Conservation (phyloP, 2,888 invertebrate species). For the Dolichomitus sp. region DNA sequence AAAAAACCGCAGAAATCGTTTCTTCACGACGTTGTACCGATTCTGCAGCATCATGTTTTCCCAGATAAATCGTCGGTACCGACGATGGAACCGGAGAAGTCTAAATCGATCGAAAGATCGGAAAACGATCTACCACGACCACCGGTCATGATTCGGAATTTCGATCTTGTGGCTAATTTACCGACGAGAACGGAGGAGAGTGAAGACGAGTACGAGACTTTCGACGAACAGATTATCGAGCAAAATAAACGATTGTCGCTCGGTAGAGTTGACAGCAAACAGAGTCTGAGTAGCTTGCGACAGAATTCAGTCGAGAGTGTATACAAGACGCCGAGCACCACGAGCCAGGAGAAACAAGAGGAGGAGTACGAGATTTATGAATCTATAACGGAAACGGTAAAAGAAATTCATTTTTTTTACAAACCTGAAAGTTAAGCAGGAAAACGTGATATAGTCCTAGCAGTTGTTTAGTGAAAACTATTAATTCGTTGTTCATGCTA, state of each 20-base stretch:
- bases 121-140: conserved; percentile 73
- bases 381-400: conserved; percentile 81
- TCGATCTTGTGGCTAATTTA: conserved; percentile 82
- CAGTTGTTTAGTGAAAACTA: too few species aligned
- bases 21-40: conserved; percentile 70
- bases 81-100: conserved; percentile 32
- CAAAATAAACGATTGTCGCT: conserved; percentile 74
- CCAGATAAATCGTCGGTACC: conserved; percentile 49
- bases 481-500: too few species aligned
- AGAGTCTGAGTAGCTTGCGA: conserved; percentile 75
- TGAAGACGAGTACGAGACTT: conserved; percentile 82
- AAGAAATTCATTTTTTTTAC: conserved; percentile 45
- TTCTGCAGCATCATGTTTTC: conserved; percentile 41
- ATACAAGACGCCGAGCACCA: conserved; percentile 77
- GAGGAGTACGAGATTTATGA: conserved; percentile 82
- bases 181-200: conserved; percentile 80
- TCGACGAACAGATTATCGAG: conserved; percentile 78
- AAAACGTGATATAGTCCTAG: too few species aligned
- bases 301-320: conserved; percentile 80
- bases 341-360: conserved; percentile 76
- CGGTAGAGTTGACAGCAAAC: conserved; percentile 76
- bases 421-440: too few species aligned
- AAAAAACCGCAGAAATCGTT: conserved; percentile 77
- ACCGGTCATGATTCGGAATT: conserved; percentile 73
- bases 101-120: conserved; percentile 54